A percentile compares a stretch with the other conserved stretches of the same genome.
These are phyloP conservation scores for Rhyacophila evoluta DNA, from an alignment of 2,888 invertebrate genomes.

Conservation along the genomic window DNA sequence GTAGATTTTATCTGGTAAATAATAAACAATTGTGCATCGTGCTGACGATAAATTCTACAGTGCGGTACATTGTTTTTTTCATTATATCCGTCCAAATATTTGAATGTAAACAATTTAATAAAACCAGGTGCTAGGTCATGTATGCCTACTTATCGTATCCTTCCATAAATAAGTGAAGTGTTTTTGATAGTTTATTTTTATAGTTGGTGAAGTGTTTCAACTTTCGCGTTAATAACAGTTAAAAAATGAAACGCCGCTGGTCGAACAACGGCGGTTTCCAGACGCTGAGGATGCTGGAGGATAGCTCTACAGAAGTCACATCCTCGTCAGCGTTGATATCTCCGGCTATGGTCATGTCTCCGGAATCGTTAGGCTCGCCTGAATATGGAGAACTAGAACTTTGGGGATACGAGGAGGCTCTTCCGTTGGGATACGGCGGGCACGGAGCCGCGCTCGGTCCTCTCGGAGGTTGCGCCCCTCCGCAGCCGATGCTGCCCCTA, in stretches of 20 bases:
- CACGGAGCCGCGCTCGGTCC: constrained; percentile 64
- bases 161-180: background rate
- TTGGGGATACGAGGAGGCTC: constrained; percentile 79
- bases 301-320: constrained; percentile 81
- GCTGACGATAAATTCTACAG: background rate
- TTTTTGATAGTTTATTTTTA: background rate
- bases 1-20: background rate
- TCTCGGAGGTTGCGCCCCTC: constrained; percentile 67
- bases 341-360: constrained; percentile 81
- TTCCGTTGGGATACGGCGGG: constrained; percentile 60
- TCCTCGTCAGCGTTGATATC: constrained; percentile 81
- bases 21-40: background rate
- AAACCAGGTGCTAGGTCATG: background rate
- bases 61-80: background rate
- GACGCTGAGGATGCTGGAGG: constrained; percentile 76
- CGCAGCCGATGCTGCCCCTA: constrained; percentile 60
- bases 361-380: constrained; percentile 80
- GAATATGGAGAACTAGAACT: constrained; percentile 85
- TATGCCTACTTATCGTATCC: background rate
- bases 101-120: background rate
- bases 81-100: background rate
- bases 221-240: constrained; percentile 1
- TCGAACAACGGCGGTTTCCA: constrained; percentile 79
- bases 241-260: constrained; percentile 82
- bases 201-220: constrained; percentile 33